A percentile compares a stretch with the other conserved stretches of the same genome.
Conservation (phyloP, 2,797 vertebrate species). For the Spondyliosoma cantharus region DNA sequence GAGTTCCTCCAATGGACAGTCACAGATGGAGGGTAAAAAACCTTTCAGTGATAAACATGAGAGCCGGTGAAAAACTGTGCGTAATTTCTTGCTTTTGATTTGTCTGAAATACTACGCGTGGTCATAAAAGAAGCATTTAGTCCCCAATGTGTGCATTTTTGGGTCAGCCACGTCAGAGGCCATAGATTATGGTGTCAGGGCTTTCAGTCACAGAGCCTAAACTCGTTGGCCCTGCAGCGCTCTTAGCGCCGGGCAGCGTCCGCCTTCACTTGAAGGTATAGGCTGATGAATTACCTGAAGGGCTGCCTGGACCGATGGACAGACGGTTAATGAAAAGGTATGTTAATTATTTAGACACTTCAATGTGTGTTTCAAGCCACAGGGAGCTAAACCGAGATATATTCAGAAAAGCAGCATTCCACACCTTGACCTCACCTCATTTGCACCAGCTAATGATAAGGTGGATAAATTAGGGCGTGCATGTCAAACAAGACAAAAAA, state of each 20-base stretch:
- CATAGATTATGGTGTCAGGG: conserved; percentile 36
- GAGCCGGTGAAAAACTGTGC: not conserved
- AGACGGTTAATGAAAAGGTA: not conserved
- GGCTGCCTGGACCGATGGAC: not conserved
- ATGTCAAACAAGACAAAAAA: not conserved
- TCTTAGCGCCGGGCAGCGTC: not conserved
- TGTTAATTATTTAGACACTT: not conserved
- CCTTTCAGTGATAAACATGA: no score
- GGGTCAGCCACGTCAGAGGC: conserved; percentile 12
- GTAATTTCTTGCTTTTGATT: no score
- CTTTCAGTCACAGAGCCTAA: not conserved
- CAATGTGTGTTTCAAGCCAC: not conserved
- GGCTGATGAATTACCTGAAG: not conserved
- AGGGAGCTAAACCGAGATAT: no score
- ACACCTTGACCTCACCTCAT: not conserved
- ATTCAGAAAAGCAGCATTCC: not conserved
- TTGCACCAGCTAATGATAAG: not conserved
- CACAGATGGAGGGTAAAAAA: not conserved
- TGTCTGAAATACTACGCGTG: no score
- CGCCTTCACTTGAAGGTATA: not conserved
- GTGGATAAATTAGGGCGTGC: not conserved
- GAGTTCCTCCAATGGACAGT: not conserved
- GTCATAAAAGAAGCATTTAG: not conserved
- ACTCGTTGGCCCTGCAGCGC: not conserved
- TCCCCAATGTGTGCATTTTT: not conserved